Evolutionary conservation across 2,888 invertebrate species (phyloP), one percentile per base, ranked within the genome.

Genomic region (Thereva nobilitata): DNA sequence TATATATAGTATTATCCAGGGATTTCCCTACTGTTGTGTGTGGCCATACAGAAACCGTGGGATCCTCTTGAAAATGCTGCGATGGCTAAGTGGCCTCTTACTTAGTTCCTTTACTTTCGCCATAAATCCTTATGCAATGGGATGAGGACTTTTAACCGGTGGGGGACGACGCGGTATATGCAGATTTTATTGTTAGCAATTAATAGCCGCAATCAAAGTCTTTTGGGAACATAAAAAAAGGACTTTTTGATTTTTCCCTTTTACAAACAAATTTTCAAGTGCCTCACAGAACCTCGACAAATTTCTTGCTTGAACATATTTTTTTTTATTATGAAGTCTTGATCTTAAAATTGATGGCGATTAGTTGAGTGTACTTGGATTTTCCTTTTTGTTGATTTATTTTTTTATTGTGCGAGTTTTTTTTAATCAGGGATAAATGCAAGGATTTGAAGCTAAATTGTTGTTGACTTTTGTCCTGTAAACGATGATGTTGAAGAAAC

Each of bases 11-110:
- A 23, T 2, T 23, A 23, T 23, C 23, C 23, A 23, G 23, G 23
- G 23, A 23, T 23, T 23, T 23, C 67, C 70, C 78, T 74, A 76
- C 77, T 76, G 78, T 75, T 76, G 23, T 74, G 76, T 79, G 79
- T 79, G 78, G 79, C 75, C 75, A 76, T 78, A 79, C 79, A 79
- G 67, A 71, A 76, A 78, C 79, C 79, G 79, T 79, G 79, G 79
- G 79, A 79, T 76, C 77, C 78, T 75, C 70, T 70, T 66, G 61
- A 55, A 40, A 37, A 66, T 67, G 64, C 66, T 68, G 70, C 70
- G 68, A 67, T 42, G 50, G 63, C 40, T 65, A 55, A 69, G 69
- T 67, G 69, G 69, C 69, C 69, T 55, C 69, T 69, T 59, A 52
- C 45, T 35, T 47, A 56, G 52, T 64, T 55, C 12, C 42, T 55